Conservation (phyloP, 2,888 invertebrate species). For the Acanthoscelides obtectus region DNA sequence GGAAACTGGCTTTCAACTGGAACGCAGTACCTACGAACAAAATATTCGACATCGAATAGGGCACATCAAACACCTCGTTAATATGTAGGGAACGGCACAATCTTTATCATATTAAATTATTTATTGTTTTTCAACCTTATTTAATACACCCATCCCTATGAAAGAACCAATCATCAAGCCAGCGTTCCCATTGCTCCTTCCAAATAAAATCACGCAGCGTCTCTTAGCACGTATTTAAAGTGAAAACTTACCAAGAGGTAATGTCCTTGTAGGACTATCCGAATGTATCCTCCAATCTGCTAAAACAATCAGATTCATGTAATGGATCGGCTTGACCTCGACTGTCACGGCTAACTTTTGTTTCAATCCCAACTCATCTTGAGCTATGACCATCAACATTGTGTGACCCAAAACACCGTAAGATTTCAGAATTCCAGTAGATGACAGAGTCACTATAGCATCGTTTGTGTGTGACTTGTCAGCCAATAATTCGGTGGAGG, state of each 20-base stretch:
- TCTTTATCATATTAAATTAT: no score
- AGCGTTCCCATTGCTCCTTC: no score
- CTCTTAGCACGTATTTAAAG: no score
- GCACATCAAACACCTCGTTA: no score
- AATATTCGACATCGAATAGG: neutral
- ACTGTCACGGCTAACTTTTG: conserved; percentile 51
- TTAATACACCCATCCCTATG: no score
- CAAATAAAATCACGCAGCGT: no score
- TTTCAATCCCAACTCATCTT: conserved; percentile 51
- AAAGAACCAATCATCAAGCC: no score
- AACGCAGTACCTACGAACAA: conserved; percentile 39
- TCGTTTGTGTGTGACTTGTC: conserved; percentile 30
- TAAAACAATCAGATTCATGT: conserved; percentile 44
- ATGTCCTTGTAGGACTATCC: conserved; percentile 26
- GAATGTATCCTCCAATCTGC: conserved; percentile 40
- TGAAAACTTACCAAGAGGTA: conserved; percentile 48
- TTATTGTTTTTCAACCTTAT: no score
- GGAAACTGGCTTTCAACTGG: conserved; percentile 49
- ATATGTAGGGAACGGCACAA: no score
- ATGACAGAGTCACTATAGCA: conserved; percentile 36
- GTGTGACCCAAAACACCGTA: conserved; percentile 42
- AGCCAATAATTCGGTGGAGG: conserved; percentile 28
- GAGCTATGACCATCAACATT: conserved; percentile 47
- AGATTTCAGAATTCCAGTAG: conserved; percentile 40
- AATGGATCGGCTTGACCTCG: conserved; percentile 50